phyloP scores from a whole-genome alignment of 2,888 invertebrate species.

The Drosophila neonasuta region DNA sequence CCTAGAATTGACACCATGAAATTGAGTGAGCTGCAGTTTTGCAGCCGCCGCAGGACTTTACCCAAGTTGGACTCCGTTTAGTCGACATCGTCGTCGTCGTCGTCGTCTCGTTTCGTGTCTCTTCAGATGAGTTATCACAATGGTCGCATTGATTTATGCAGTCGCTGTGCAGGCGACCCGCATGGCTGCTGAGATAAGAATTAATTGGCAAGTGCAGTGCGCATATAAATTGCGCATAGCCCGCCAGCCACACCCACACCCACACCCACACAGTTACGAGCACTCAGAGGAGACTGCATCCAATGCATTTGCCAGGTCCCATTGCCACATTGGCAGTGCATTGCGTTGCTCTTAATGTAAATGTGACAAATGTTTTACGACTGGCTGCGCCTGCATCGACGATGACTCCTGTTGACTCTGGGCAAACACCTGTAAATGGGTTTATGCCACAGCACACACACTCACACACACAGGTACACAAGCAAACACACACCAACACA shows the following conservation, averaged over 20 bases:
- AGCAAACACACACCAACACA: slow-evolving; percentile 9
- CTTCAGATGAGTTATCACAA: slow-evolving; percentile 71
- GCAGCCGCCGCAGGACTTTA: slow-evolving; percentile 39
- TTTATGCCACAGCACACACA: slow-evolving; percentile 55
- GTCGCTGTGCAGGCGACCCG: slow-evolving; percentile 64
- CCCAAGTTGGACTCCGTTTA: slow-evolving; percentile 11
- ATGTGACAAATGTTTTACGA: slow-evolving; percentile 78
- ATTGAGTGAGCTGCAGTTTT: slow-evolving; percentile 68
- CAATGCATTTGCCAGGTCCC: background rate
- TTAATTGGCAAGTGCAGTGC: slow-evolving; percentile 74
- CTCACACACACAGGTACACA: slow-evolving; percentile 15
- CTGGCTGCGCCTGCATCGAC: slow-evolving; percentile 67
- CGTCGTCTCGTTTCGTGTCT: background rate
- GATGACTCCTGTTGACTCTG: slow-evolving; percentile 70
- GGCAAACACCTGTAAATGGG: slow-evolving; percentile 75
- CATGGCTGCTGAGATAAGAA: slow-evolving; percentile 73
- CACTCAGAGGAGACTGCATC: slow-evolving; percentile 7
- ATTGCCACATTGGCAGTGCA: slow-evolving; percentile 8
- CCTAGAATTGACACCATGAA: slow-evolving; percentile 68
- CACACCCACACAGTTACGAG: slow-evolving; percentile 4
- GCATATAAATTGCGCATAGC: slow-evolving; percentile 68
- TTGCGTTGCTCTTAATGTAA: slow-evolving; percentile 68
- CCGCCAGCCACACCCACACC: background rate
- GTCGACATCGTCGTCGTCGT: too few relatives aligned
- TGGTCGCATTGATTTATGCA: slow-evolving; percentile 72